Evolutionary conservation across 2,888 invertebrate genomes (phyloP), one percentile per base, ranked within the genome.

Genomic region (Sesamia inferens): DNA sequence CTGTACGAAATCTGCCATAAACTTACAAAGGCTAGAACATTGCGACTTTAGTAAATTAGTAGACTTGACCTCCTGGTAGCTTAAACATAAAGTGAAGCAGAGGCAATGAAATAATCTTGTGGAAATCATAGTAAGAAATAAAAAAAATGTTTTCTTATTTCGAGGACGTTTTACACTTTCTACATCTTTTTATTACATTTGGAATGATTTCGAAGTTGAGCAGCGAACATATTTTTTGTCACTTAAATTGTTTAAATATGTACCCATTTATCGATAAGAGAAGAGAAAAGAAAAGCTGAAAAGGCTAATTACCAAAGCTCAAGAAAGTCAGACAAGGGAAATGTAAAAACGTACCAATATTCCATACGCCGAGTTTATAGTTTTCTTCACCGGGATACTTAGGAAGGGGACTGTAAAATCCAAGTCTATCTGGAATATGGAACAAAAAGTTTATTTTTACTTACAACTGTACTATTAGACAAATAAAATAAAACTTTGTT

Each of bases 371-470:
- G 93, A 88, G 22, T 96, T 92, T 71, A 96, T 88, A 0, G 97
- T 94, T 79, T 96, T 96, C 82, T 97, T 96, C 8, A 97, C 92
- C 0, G 98, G 98, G 84, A 98, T 97, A n/a, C 96, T 95, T 39
- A 98, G 86, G 83, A 98, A 97, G 0, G 98, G 98, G 47, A 98
- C 96, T 0, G 96, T 95, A 79, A 98, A 97, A 57, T 97, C 97
- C 88, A 97, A 92, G 79, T 97, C 97, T 55, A 98, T 93, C 98
- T 98, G 91, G 51, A 95, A 93, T 80, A 62, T 65, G 1, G 13
- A 66, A 61, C 1, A 48, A 22, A 71, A 13, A 31, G 1, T 14
- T 47, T 0, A 24, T 14, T 13, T 47, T 8, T 47, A 19, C 31
- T 31, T 31, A 31, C 31, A 31, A 31, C 31, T 3, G 31, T n/a